Conservation (phyloP, 2,888 invertebrate species). For the Aelia acuminata region DNA sequence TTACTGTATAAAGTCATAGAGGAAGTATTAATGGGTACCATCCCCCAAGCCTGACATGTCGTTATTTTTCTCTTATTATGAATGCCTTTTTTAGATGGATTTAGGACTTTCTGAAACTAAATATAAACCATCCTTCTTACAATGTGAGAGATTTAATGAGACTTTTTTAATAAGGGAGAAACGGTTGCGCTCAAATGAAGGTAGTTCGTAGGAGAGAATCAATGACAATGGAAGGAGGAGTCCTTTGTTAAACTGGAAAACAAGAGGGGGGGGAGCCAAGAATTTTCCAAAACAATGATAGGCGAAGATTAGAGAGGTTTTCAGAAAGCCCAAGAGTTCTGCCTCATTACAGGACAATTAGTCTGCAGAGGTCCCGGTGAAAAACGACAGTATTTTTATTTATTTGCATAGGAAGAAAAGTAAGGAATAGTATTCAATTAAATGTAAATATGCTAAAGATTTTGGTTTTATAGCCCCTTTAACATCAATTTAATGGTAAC, state of each 20-base stretch:
- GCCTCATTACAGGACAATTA: background rate
- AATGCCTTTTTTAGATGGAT: too few species aligned
- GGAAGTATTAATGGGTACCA: too few species aligned
- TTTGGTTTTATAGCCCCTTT: background rate
- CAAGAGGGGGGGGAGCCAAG: background rate
- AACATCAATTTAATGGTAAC: too few species aligned
- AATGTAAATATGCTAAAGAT: background rate
- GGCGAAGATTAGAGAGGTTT: constrained; percentile 1
- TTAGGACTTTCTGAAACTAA: too few species aligned
- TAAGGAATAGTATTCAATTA: background rate
- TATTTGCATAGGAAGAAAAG: background rate
- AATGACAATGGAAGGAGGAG: background rate
- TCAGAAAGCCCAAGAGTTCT: background rate
- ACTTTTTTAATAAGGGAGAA: too few species aligned
- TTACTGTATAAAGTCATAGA: too few species aligned
- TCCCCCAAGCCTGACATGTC: too few species aligned
- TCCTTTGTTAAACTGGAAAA: background rate
- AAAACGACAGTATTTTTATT: background rate
- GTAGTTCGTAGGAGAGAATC: background rate
- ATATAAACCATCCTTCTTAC: too few species aligned
- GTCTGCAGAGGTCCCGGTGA: background rate
- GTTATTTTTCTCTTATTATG: too few species aligned
- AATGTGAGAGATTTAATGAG: too few species aligned
- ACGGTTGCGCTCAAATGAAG: background rate
- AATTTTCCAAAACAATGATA: background rate